Percentiles rank a stretch among this genome's conserved stretches.
Evolutionary conservation across 2,797 vertebrate genomes (phyloP).

Genomic region (Chloroceryle amazona): DNA sequence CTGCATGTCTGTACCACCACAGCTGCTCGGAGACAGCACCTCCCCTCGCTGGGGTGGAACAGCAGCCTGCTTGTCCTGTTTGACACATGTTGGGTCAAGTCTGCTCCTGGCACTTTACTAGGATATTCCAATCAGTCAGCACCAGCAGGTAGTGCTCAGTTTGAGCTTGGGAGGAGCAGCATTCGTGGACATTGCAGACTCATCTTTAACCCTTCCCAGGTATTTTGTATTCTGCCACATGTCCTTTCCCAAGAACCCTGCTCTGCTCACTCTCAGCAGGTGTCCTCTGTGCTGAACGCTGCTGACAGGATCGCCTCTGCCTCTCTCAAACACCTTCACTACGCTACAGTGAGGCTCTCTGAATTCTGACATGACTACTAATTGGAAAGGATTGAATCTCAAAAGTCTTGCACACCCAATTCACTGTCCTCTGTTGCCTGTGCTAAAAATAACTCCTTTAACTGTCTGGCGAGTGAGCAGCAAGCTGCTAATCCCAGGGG

Average conservation of each 20-base stretch:
- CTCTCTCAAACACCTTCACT: background rate
- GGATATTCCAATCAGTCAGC: background rate
- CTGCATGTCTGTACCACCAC: background rate
- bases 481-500: slow-evolving; percentile 5
- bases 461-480: background rate
- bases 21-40: background rate
- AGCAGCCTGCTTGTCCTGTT: slow-evolving; percentile 42
- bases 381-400: background rate
- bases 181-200: background rate
- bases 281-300: background rate
- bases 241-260: background rate
- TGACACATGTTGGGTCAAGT: background rate
- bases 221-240: background rate
- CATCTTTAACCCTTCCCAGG: background rate
- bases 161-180: background rate
- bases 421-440: background rate
- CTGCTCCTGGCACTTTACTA: background rate
- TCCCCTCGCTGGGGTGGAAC: background rate
- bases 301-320: background rate
- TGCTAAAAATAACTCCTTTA: background rate
- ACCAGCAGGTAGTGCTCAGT: background rate
- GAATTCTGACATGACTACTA: background rate
- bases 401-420: background rate
- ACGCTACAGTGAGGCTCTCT: background rate
- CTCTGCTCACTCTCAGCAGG: background rate